These are phyloP conservation scores for Oophaga sylvatica DNA, from an alignment of 2,797 vertebrate species.

Conservation along the genomic window DNA sequence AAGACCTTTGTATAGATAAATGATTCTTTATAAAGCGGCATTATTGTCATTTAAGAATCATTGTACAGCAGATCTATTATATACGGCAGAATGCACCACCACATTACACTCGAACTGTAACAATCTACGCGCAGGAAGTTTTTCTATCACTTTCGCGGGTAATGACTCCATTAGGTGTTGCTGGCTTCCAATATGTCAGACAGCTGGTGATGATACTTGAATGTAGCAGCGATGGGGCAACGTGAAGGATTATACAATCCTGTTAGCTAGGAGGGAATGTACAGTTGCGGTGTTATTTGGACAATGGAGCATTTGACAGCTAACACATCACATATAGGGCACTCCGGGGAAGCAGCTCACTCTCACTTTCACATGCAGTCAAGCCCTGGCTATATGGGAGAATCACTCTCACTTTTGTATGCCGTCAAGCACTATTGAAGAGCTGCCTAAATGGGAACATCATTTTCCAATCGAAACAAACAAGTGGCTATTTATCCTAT, in stretches of 20 bases:
- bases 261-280: constrained; percentile 79
- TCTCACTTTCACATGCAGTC: constrained; percentile 67
- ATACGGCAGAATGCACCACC: fast-evolving
- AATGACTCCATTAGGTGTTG: constrained; percentile 48
- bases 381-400: background rate
- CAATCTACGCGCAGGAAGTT: constrained; percentile 51
- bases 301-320: constrained; percentile 88
- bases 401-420: constrained; percentile 54
- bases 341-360: constrained; percentile 77
- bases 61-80: constrained; percentile 14
- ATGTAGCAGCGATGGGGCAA: constrained; percentile 56
- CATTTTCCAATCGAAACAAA: constrained; percentile 66
- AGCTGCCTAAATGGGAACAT: constrained; percentile 77
- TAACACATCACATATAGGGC: constrained; percentile 78
- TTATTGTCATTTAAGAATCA: constrained; percentile 48
- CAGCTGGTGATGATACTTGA: constrained; percentile 68
- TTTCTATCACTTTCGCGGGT: constrained; percentile 42
- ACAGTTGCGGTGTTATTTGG: constrained; percentile 82
- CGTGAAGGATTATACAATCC: constrained; percentile 63
- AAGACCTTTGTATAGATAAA: constrained; percentile 18
- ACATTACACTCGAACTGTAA: constrained; percentile 19
- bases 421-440: constrained; percentile 74
- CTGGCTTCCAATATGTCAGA: constrained; percentile 65
- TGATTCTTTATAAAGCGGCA: constrained; percentile 50
- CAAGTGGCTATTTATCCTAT: constrained; percentile 75